A percentile compares a stretch with the other conserved stretches of the same genome.
phyloP scores from a whole-genome alignment of 2,113 vertebrate species.

The Macaca mulatta region DNA sequence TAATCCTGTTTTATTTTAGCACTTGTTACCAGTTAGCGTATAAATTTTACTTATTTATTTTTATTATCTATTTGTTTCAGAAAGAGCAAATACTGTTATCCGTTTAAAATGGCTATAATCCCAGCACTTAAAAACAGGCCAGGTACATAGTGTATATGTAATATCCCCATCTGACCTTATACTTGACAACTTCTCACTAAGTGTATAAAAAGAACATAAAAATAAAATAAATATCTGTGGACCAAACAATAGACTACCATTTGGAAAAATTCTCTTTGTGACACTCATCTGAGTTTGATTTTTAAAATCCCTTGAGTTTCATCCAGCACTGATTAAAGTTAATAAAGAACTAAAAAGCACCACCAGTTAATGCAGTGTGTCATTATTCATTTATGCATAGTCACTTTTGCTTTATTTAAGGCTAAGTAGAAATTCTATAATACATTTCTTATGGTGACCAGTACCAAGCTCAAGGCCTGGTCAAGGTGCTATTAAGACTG shows the following conservation, averaged over 20 bases:
- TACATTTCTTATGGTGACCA: neutral
- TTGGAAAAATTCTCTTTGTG: neutral
- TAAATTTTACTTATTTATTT: neutral
- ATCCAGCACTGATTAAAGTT: slow-evolving; percentile 41
- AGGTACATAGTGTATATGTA: fast-evolving
- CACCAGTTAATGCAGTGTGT: neutral
- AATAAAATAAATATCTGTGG: neutral
- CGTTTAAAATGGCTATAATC: neutral
- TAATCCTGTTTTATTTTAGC: neutral
- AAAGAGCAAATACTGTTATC: neutral
- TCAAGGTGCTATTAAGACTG: neutral
- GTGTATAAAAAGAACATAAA: neutral
- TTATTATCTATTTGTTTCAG: neutral
- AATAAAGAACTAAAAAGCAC: slow-evolving; percentile 43
- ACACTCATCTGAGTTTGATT: neutral
- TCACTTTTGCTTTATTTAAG: slow-evolving; percentile 35
- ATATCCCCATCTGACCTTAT: neutral
- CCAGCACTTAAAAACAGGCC: neutral
- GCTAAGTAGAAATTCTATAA: slow-evolving; percentile 14
- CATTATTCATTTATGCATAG: slow-evolving; percentile 14
- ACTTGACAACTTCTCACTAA: neutral
- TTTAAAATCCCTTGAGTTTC: slow-evolving; percentile 11
- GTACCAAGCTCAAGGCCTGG: neutral
- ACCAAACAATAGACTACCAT: neutral
- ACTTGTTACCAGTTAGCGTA: neutral